Evolutionary conservation across 2,888 invertebrate genomes (phyloP).

Genomic region (Rhamnusium bicolor): DNA sequence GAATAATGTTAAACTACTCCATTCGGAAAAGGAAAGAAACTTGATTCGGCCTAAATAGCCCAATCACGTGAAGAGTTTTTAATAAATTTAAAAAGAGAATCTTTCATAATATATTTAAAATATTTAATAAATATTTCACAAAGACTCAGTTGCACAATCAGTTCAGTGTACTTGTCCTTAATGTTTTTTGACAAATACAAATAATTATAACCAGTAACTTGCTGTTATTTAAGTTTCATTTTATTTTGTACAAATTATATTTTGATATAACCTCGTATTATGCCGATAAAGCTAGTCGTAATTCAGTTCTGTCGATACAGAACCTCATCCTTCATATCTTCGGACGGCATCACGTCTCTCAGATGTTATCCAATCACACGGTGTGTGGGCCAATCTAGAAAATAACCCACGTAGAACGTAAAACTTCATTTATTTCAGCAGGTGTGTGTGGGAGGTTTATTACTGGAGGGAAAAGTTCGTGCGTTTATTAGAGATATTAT

Average conservation of each 20-base stretch:
- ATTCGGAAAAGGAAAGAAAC: too few species aligned
- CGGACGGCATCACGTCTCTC: slow-evolving; percentile 23
- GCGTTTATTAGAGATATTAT: not conserved
- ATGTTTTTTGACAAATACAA: too few species aligned
- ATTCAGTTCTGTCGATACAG: slow-evolving; percentile 18
- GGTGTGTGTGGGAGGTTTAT: slow-evolving; percentile 7
- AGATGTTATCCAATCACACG: slow-evolving; percentile 35
- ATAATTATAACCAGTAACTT: too few species aligned
- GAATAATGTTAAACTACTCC: too few species aligned
- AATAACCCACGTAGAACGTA: slow-evolving; percentile 33
- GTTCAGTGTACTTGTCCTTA: too few species aligned
- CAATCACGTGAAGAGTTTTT: too few species aligned
- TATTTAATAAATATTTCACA: too few species aligned
- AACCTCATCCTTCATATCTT: slow-evolving; percentile 29
- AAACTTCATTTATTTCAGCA: slow-evolving; percentile 31
- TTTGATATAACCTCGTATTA: not conserved
- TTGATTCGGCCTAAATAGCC: too few species aligned
- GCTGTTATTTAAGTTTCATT: not conserved
- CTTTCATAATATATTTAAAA: too few species aligned
- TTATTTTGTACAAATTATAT: not conserved
- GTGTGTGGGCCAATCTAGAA: slow-evolving; percentile 27
- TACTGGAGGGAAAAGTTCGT: not conserved
- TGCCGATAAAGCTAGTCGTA: not conserved
- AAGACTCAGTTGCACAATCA: too few species aligned
- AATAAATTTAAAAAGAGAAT: too few species aligned